Evolutionary conservation across 2,797 vertebrate genomes (phyloP).

Genomic region (Diplodus puntazzo): DNA sequence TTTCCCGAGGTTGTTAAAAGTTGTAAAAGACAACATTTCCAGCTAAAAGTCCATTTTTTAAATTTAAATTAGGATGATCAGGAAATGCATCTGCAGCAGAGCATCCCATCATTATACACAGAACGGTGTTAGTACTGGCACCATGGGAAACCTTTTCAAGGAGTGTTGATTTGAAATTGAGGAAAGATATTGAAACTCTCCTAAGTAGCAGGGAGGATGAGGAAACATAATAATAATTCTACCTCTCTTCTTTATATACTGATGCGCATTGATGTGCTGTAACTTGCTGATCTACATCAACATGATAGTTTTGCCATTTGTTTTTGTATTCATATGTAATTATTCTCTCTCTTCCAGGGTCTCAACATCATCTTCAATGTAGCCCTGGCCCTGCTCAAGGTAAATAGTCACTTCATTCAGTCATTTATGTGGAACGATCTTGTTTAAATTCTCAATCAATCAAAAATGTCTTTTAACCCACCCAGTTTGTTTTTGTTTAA

Average conservation of each 20-base stretch:
- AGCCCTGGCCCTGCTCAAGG: conserved; percentile 97
- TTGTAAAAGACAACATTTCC: neutral
- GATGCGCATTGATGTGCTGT: neutral
- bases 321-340: conserved; percentile 3
- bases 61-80: neutral
- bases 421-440: neutral
- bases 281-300: neutral
- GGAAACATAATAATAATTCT: neutral
- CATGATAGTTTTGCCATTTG: neutral
- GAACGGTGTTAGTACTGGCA: too few species aligned
- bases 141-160: too few species aligned
- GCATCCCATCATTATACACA: neutral
- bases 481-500: neutral
- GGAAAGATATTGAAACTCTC: neutral
- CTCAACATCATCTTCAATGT: conserved; percentile 98
- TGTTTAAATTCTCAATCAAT: neutral
- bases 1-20: conserved; percentile 1
- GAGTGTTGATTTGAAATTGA: neutral
- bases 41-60: neutral
- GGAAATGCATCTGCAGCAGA: neutral
- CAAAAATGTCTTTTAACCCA: neutral
- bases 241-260: neutral
- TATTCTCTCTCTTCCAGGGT: conserved; percentile 84
- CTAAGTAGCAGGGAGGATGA: neutral
- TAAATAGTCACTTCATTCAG: conserved; percentile 70